Percentiles rank a stretch among this genome's conserved stretches.
Conservation (phyloP, 2,113 vertebrate genomes). For the Peromyscus maniculatus region DNA sequence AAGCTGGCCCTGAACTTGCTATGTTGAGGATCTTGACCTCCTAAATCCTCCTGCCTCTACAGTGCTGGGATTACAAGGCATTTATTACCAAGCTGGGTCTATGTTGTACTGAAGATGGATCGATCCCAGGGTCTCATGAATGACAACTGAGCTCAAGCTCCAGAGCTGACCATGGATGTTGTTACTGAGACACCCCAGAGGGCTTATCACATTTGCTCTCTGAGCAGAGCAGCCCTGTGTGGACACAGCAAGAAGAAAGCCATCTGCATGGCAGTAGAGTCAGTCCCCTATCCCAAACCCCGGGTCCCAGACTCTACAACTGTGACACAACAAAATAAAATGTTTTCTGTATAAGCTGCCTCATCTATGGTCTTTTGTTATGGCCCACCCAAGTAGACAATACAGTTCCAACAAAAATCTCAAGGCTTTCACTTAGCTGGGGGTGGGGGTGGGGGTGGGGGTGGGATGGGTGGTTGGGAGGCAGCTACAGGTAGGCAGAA, state of each 20-base stretch:
- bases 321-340: not conserved
- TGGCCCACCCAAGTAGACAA: not conserved
- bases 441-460: not conserved
- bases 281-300: rapidly evolving
- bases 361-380: not conserved
- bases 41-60: not conserved
- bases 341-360: not conserved
- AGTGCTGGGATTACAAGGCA: not conserved
- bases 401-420: not conserved
- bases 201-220: not conserved
- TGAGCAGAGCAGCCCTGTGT: not conserved
- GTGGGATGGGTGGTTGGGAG: not conserved
- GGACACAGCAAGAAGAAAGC: not conserved
- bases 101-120: not conserved
- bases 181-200: not conserved
- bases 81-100: not conserved
- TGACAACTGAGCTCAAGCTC: not conserved
- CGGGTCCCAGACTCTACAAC: not conserved
- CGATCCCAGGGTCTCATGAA: not conserved
- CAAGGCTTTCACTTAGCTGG: not conserved
- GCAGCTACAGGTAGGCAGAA: not conserved
- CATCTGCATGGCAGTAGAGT: not conserved
- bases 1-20: not conserved
- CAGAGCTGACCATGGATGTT: not conserved
- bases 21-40: not conserved